These are phyloP conservation scores for Pseudopodoces humilis DNA, from an alignment of 2,113 vertebrate species.

Conservation along the genomic window DNA sequence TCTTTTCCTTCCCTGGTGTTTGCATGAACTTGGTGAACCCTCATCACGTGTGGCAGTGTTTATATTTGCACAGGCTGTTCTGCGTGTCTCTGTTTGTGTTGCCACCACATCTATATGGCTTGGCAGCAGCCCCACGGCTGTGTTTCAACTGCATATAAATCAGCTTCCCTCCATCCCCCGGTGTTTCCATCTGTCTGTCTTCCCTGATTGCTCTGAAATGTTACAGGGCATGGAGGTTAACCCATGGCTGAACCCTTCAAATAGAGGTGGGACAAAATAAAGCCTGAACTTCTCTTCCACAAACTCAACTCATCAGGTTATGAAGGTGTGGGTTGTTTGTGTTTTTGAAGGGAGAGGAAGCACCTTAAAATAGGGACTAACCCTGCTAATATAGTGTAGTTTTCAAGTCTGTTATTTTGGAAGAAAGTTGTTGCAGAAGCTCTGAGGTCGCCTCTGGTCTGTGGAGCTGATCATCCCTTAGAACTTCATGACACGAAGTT, in stretches of 20 bases:
- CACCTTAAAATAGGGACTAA: neutral
- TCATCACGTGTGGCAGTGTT: slow-evolving; percentile 70
- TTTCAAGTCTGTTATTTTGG: neutral
- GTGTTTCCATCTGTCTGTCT: slow-evolving; percentile 67
- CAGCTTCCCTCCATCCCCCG: slow-evolving; percentile 16
- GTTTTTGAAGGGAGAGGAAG: neutral
- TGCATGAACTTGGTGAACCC: slow-evolving; percentile 76
- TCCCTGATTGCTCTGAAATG: slow-evolving; percentile 55
- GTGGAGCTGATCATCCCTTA: neutral
- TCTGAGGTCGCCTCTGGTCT: neutral
- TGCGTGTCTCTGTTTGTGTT: slow-evolving; percentile 73
- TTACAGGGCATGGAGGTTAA: slow-evolving; percentile 19
- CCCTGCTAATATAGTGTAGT: neutral
- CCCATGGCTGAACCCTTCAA: slow-evolving; percentile 23
- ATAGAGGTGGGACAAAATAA: neutral
- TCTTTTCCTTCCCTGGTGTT: slow-evolving; percentile 67
- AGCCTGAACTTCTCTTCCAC: neutral
- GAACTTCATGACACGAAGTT: neutral
- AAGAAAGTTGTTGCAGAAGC: neutral
- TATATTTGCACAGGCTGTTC: slow-evolving; percentile 76
- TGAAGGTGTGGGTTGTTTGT: neutral
- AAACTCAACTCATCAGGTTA: neutral
- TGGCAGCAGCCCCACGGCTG: slow-evolving; percentile 64
- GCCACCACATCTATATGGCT: slow-evolving; percentile 72
- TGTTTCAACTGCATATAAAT: slow-evolving; percentile 66